Base-by-base conservation (phyloP, 2,797 vertebrate genomes). In the Tragelaphus oryx region DNA sequence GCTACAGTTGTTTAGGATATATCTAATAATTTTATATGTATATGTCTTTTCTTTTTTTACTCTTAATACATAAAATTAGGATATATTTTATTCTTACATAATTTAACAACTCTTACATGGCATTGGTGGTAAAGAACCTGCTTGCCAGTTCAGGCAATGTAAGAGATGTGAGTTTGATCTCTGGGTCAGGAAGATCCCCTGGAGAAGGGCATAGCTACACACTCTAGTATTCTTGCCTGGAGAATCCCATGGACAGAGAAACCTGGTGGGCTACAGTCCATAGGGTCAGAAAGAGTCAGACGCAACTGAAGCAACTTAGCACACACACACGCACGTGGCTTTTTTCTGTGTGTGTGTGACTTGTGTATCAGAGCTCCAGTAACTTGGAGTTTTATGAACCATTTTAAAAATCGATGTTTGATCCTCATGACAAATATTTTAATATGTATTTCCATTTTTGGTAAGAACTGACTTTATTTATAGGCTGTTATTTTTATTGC, bases 401-500 rank as follows among this genome's bases (percentile, higher is more conserved):
- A 62, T 91, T 96, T 55, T 6, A 86, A 14, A 96, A 95, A 52
- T 87, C 30, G 50, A 16, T 5, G 50, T 97, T 97, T 97, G 54
- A 96, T 74, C 86, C 85, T 93, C 44, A 92, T 93, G 88, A 65
- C 46, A 97, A 97, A 37, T 30, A 44, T 95, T 92, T 95, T 97
- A 91, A 80, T 92, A 91, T 84, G 33, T 85, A 84, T 92, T 95
- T 95, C 16, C 14, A 33, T 97, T 97, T 95, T 55, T 94, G 54
- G 52, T 96, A 92, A 95, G 0, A 13, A 81, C 13, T 95, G 37
- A 86, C 46, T 95, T 96, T 5, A 76, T 96, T 97, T 95, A 91
- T 37, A 85, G 46, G 54, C 46, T 80, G 22, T 90, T 95, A 81
- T 95, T 96, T 97, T 97, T 93, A 78, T 96, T 97, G 88, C 13